phyloP scores from a whole-genome alignment of 53 echinoderm and acorn worm genomes.

The Holothuria leucospilota region DNA sequence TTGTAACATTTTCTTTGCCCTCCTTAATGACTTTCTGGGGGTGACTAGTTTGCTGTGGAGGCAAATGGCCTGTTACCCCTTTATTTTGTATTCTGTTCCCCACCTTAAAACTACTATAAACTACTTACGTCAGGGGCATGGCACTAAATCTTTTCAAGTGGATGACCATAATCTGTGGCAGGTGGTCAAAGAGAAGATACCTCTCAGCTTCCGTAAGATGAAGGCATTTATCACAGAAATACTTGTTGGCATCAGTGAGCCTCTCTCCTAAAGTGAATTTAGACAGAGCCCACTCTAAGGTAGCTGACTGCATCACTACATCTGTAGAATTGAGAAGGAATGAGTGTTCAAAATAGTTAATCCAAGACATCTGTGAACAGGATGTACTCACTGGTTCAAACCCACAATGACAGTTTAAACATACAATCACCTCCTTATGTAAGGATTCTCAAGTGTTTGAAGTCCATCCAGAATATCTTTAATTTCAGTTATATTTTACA shows the following conservation, averaged over 20 bases:
- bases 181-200: constrained; percentile 84
- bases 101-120: background rate
- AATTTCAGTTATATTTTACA: too few relatives aligned
- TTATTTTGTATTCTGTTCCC: too few relatives aligned
- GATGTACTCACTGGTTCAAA: too few relatives aligned
- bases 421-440: too few relatives aligned
- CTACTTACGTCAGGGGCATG: constrained; percentile 75
- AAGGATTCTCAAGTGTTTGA: too few relatives aligned
- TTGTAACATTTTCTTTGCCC: too few relatives aligned
- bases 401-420: too few relatives aligned
- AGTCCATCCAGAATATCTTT: too few relatives aligned
- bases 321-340: constrained; percentile 33
- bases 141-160: constrained; percentile 94
- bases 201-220: constrained; percentile 88
- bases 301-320: constrained; percentile 69
- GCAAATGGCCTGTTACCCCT: too few relatives aligned
- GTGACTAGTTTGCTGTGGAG: too few relatives aligned
- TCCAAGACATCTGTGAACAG: too few relatives aligned
- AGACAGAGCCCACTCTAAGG: constrained; percentile 91
- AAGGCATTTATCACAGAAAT: constrained; percentile 90
- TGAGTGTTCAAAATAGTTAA: background rate
- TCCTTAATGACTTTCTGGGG: too few relatives aligned
- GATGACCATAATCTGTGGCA: constrained; percentile 83
- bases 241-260: constrained; percentile 95
- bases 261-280: constrained; percentile 92